Conservation (phyloP, 2,113 vertebrate genomes). For the Tichodroma muraria region DNA sequence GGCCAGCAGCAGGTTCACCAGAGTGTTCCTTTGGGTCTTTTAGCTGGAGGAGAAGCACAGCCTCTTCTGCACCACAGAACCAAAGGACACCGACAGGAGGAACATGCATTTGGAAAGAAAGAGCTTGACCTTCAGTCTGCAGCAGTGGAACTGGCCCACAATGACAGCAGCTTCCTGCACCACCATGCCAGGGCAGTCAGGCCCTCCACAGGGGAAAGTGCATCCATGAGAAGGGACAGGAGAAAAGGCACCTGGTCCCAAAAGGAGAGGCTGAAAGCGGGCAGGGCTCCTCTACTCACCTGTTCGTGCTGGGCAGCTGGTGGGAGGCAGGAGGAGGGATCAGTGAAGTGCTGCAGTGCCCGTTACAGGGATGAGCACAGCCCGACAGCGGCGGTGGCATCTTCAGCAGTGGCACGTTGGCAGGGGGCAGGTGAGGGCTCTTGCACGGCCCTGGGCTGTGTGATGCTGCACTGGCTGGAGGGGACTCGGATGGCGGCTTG, state of each 20-base stretch:
- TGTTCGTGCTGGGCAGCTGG: constrained; percentile 81
- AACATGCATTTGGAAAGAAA: background rate
- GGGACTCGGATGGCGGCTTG: constrained; percentile 76
- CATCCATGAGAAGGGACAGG: background rate
- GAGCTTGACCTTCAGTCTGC: background rate
- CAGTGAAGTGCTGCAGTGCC: constrained; percentile 82
- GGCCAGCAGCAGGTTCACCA: constrained; percentile 34
- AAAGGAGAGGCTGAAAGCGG: background rate
- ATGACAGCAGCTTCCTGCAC: background rate
- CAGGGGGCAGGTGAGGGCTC: constrained; percentile 85
- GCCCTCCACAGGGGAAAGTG: background rate
- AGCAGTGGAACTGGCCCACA: background rate
- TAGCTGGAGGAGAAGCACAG: constrained; percentile 40
- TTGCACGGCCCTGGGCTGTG: constrained; percentile 84
- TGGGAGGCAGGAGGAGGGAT: constrained; percentile 76
- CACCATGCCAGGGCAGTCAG: background rate
- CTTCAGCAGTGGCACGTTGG: constrained; percentile 87
- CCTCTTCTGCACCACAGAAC: constrained; percentile 43
- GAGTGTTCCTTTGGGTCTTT: constrained; percentile 16
- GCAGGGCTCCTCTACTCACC: constrained; percentile 70
- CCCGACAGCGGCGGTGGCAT: constrained; percentile 82
- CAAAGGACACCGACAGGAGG: constrained; percentile 3
- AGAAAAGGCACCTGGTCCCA: fast-evolving
- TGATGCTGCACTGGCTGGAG: constrained; percentile 50
- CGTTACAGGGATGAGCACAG: constrained; percentile 91